A percentile compares a stretch with the other conserved stretches of the same genome.
These are phyloP conservation scores for Orius insidiosus DNA, from an alignment of 1,140 invertebrate genomes.

Conservation along the genomic window DNA sequence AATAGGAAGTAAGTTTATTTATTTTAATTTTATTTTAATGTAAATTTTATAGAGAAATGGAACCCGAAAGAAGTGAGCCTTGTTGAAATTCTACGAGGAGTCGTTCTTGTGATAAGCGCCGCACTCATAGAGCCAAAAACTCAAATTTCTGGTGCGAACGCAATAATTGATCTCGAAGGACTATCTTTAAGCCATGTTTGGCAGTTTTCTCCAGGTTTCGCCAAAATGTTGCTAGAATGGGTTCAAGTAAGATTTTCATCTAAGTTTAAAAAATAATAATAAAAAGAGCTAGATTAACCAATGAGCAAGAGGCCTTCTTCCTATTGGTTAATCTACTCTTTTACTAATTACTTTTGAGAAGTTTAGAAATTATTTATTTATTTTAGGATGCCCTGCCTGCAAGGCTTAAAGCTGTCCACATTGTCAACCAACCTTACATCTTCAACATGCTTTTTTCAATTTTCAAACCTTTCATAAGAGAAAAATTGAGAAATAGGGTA, in stretches of 20 bases:
- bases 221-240: slow-evolving; percentile 41
- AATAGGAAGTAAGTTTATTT: slow-evolving; percentile 31
- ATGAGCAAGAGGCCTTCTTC: too few species aligned
- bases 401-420: slow-evolving; percentile 67
- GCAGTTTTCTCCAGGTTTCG: slow-evolving; percentile 51
- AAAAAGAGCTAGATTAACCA: too few species aligned
- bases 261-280: not conserved
- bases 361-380: too few species aligned
- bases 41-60: slow-evolving; percentile 39
- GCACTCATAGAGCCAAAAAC: slow-evolving; percentile 41
- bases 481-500: slow-evolving; percentile 49
- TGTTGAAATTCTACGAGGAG: slow-evolving; percentile 36
- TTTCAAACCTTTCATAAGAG: slow-evolving; percentile 68
- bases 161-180: slow-evolving; percentile 51
- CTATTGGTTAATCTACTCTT: too few species aligned
- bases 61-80: slow-evolving; percentile 38
- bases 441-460: slow-evolving; percentile 75
- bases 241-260: slow-evolving; percentile 39
- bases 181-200: slow-evolving; percentile 43
- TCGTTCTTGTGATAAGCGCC: slow-evolving; percentile 37
- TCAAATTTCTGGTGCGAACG: slow-evolving; percentile 37
- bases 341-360: too few species aligned
- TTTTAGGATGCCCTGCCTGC: slow-evolving; percentile 42
- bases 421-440: slow-evolving; percentile 72
- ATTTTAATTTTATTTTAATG: not conserved